These are phyloP conservation scores for Diloba caeruleocephala DNA, from an alignment of 2,888 invertebrate species.

Conservation along the genomic window DNA sequence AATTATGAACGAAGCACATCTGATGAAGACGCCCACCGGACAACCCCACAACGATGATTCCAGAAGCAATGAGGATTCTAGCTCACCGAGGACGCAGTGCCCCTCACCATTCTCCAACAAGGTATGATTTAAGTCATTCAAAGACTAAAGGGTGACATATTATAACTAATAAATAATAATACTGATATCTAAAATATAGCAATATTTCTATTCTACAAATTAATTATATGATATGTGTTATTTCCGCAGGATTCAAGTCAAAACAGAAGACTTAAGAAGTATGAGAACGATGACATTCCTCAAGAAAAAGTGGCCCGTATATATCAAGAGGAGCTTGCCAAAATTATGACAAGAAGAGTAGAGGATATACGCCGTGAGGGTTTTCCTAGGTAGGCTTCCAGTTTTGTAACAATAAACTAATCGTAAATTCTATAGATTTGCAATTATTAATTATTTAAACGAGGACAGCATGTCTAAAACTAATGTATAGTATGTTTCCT, in stretches of 20 bases:
- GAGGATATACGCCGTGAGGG: constrained; percentile 94
- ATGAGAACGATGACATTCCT: constrained; percentile 98
- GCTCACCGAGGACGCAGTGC: constrained; percentile 93
- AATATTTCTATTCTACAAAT: neutral
- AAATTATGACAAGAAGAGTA: constrained; percentile 95
- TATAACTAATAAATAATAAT: neutral
- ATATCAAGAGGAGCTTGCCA: constrained; percentile 98
- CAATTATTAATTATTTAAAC: constrained; percentile 55
- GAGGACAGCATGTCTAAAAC: constrained; percentile 89
- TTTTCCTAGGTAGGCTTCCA: constrained; percentile 92
- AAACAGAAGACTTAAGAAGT: constrained; percentile 94
- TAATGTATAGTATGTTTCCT: constrained; percentile 93
- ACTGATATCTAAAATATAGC: neutral
- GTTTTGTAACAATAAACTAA: constrained; percentile 17
- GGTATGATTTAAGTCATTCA: constrained; percentile 70
- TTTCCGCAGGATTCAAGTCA: constrained; percentile 90
- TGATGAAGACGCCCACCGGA: constrained; percentile 92
- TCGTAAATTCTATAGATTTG: neutral
- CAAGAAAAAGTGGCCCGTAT: constrained; percentile 98
- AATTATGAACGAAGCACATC: constrained; percentile 97
- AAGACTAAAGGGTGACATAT: neutral
- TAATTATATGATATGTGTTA: constrained; percentile 7
- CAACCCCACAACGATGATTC: constrained; percentile 88
- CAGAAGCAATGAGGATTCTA: constrained; percentile 94
- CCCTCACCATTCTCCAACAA: constrained; percentile 94